phyloP scores from a whole-genome alignment of 2,113 vertebrate species.

The Crotophaga sulcirostris region DNA sequence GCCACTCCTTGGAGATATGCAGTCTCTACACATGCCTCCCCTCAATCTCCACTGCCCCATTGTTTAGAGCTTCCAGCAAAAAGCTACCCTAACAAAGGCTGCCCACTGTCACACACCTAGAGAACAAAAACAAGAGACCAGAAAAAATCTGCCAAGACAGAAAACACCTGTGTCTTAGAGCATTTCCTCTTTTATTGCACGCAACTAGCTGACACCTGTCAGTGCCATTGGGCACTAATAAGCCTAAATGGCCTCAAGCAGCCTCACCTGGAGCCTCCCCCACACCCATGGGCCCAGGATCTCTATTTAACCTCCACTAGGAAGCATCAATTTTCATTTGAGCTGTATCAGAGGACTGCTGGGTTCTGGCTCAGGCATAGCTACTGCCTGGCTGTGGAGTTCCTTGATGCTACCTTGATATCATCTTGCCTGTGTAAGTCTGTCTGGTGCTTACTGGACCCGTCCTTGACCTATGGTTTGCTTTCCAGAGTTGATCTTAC shows the following conservation, averaged over 20 bases:
- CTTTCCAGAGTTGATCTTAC: not conserved
- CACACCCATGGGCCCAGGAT: accelerated
- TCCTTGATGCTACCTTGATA: not conserved
- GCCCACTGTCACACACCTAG: accelerated
- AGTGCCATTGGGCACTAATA: not conserved
- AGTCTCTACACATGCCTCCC: accelerated
- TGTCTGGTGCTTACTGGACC: not conserved
- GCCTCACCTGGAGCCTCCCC: accelerated
- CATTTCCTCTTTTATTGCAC: not conserved
- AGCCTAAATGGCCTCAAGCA: not conserved
- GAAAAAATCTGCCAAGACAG: no score
- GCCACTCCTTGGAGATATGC: accelerated
- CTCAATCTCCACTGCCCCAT: accelerated
- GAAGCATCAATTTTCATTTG: accelerated
- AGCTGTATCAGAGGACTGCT: accelerated
- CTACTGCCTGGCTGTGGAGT: accelerated
- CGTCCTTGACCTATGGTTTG: accelerated
- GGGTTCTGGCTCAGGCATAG: accelerated
- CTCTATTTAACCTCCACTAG: not conserved
- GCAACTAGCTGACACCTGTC: not conserved
- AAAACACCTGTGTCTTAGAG: no score
- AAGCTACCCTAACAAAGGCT: not conserved
- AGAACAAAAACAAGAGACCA: accelerated
- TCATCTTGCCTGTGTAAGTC: accelerated
- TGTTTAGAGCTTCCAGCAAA: not conserved